phyloP scores from a whole-genome alignment of 2,888 invertebrate genomes.

The Clivina fossor region DNA sequence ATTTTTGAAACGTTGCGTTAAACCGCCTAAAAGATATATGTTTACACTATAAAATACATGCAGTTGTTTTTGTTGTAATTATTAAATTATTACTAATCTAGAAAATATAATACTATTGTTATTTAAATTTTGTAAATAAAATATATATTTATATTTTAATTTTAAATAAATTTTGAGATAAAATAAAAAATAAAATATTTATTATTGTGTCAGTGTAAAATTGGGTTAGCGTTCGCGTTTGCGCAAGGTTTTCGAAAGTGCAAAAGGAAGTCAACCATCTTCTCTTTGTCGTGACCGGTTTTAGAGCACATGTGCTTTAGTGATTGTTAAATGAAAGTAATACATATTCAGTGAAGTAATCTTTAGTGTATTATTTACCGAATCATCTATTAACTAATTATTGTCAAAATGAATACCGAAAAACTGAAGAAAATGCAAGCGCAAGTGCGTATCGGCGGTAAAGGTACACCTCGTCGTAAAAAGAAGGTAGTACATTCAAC shows the following conservation, averaged over 20 bases:
- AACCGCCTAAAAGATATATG: too few species aligned
- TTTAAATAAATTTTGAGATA: neutral
- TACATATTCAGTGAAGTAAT: constrained; percentile 28
- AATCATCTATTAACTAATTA: constrained; percentile 35
- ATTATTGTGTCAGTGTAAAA: constrained; percentile 15
- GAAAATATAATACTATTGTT: too few species aligned
- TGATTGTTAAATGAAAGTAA: constrained; percentile 30
- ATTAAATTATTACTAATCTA: too few species aligned
- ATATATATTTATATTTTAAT: constrained; percentile 1
- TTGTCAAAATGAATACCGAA: constrained; percentile 83
- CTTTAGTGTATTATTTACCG: constrained; percentile 33
- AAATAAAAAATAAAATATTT: constrained; percentile 6
- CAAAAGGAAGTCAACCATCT: constrained; percentile 62
- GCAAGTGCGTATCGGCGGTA: constrained; percentile 96
- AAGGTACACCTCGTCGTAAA: constrained; percentile 99
- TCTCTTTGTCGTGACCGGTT: constrained; percentile 65
- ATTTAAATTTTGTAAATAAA: neutral
- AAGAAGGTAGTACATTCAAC: constrained; percentile 99
- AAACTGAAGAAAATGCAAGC: constrained; percentile 93
- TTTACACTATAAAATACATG: too few species aligned
- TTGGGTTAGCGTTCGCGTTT: constrained; percentile 4
- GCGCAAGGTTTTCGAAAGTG: constrained; percentile 23
- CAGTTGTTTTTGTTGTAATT: too few species aligned
- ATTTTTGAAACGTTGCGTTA: too few species aligned
- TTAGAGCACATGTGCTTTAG: constrained; percentile 62